A percentile compares a stretch with the other conserved stretches of the same genome.
Evolutionary conservation across 92 coral and sea anemone species (phyloP).

Genomic region (Blastomussa wellsi): DNA sequence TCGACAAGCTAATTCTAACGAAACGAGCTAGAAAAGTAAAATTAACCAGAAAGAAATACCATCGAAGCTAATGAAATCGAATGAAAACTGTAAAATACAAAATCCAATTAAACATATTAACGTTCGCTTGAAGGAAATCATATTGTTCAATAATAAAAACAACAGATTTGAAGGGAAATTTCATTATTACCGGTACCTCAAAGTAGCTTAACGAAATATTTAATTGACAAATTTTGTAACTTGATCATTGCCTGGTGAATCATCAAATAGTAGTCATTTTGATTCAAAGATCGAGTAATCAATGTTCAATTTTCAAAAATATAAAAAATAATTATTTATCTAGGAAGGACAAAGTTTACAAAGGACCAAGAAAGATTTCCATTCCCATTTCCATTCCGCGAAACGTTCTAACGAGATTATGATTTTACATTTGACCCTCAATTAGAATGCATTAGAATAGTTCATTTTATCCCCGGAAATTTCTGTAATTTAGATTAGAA

Average conservation of each 20-base stretch:
- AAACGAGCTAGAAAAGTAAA: not conserved
- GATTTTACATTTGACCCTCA: not conserved
- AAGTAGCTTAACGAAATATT: not conserved
- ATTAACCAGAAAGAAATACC: not conserved
- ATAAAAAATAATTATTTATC: not conserved
- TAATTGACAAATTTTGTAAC: not conserved
- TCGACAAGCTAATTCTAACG: no score
- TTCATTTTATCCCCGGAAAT: not conserved
- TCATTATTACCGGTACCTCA: not conserved
- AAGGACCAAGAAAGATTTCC: not conserved
- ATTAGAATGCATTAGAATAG: not conserved
- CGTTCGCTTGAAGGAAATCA: not conserved
- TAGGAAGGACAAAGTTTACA: not conserved
- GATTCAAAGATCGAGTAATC: not conserved
- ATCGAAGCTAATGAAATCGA: not conserved
- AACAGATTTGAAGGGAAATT: not conserved
- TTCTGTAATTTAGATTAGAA: not conserved
- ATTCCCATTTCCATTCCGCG: not conserved
- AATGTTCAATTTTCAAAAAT: not conserved
- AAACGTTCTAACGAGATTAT: not conserved
- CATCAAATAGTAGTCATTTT: not conserved
- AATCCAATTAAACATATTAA: constrained; percentile 10
- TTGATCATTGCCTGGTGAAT: not conserved
- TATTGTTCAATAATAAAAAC: not conserved
- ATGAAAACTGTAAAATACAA: constrained; percentile 5